These are phyloP conservation scores for Chondrosia reniformis DNA, from an alignment of 37 sponge, comb jelly and placozoan species.

Conservation along the genomic window DNA sequence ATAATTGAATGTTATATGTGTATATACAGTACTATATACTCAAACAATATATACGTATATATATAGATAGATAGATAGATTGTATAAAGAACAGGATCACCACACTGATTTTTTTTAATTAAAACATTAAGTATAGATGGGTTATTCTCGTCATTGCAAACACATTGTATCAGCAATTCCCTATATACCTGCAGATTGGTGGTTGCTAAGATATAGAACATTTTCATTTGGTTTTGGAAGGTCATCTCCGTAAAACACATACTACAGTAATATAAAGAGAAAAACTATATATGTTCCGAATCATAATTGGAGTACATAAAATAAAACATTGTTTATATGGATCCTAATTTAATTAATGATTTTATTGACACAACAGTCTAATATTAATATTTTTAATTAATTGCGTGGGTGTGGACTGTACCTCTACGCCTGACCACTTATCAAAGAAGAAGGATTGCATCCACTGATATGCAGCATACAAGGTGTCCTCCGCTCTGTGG, in stretches of 20 bases:
- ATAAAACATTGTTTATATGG: background rate
- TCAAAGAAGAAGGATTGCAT: slow-evolving; percentile 75
- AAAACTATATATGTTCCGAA: no score
- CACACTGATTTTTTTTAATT: no score
- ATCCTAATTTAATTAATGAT: background rate
- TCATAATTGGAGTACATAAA: background rate
- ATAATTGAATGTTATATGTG: no score
- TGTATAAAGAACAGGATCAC: no score
- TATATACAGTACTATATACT: no score
- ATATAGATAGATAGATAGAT: no score
- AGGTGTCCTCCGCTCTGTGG: slow-evolving; percentile 30
- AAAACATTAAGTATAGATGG: no score
- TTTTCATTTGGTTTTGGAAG: slow-evolving; percentile 63
- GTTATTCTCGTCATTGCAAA: no score
- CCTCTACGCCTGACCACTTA: slow-evolving; percentile 79
- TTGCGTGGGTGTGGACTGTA: no score
- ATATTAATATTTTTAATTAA: background rate
- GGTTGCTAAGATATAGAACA: slow-evolving; percentile 76
- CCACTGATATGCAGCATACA: slow-evolving; percentile 64
- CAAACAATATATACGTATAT: no score
- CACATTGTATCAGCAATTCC: no score
- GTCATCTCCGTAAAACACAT: slow-evolving; percentile 74
- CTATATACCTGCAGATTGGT: slow-evolving; percentile 76
- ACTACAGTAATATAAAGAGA: no score
- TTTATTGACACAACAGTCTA: background rate